Conservation (phyloP, 2,797 vertebrate genomes). For the Channallabes apus region DNA sequence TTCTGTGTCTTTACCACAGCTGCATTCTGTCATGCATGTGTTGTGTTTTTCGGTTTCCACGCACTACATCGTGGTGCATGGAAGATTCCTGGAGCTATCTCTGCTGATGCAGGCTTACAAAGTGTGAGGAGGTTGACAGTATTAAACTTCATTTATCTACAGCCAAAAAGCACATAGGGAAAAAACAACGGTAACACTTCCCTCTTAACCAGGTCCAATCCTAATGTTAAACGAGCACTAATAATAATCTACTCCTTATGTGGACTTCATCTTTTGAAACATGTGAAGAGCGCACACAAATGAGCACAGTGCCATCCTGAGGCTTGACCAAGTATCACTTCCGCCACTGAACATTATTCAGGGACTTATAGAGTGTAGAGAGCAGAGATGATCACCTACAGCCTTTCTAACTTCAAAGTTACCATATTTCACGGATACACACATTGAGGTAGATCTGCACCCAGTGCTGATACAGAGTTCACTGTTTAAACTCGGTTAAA, state of each 20-base stretch:
- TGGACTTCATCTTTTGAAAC: background rate
- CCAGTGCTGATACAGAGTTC: background rate
- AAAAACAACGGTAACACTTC: background rate
- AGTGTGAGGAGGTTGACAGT: background rate
- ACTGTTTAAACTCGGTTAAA: background rate
- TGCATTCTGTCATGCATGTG: constrained; percentile 9
- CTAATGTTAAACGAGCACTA: constrained; percentile 1
- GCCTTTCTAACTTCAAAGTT: background rate
- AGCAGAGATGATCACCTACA: too few relatives aligned
- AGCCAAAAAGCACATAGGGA: background rate
- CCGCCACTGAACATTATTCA: background rate
- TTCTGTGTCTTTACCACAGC: background rate
- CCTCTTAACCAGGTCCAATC: background rate
- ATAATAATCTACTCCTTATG: constrained; percentile 17
- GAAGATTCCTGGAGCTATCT: background rate
- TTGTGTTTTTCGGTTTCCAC: constrained; percentile 19
- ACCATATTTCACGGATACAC: background rate
- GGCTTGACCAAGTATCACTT: constrained; percentile 11
- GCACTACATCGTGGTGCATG: background rate
- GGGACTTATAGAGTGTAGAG: background rate
- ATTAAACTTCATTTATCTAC: background rate
- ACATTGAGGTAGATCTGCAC: background rate
- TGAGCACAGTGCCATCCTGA: constrained; percentile 19
- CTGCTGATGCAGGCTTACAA: background rate
- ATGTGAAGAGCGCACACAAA: background rate